phyloP scores from a whole-genome alignment of 1,140 invertebrate genomes.

The Hermetia illucens region DNA sequence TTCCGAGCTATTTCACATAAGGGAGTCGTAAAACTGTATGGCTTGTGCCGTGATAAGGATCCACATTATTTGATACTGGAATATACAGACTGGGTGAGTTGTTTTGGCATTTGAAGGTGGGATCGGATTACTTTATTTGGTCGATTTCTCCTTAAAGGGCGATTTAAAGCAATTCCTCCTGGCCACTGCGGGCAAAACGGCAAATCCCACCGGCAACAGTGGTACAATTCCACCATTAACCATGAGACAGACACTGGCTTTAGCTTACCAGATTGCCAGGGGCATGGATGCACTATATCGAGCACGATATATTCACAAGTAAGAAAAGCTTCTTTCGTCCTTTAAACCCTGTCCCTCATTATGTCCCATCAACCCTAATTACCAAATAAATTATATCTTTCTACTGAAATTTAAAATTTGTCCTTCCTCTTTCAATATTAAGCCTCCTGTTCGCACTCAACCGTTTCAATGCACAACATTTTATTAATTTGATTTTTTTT shows the following conservation, averaged over 20 bases:
- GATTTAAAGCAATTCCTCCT: constrained; percentile 87
- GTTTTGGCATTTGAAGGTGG: background rate
- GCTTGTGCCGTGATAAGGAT: constrained; percentile 67
- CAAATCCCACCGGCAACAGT: constrained; percentile 13
- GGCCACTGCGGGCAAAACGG: constrained; percentile 44
- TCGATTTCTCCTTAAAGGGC: too few relatives aligned
- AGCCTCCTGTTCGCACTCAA: too few relatives aligned
- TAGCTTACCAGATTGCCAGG: constrained; percentile 64
- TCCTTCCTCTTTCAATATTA: too few relatives aligned
- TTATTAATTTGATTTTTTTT: background rate
- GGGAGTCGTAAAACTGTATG: constrained; percentile 62
- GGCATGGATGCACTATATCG: constrained; percentile 64
- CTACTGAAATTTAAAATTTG: too few relatives aligned
- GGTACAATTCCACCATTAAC: constrained; percentile 44
- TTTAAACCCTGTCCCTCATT: too few relatives aligned
- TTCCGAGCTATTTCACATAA: constrained; percentile 66
- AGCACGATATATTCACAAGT: constrained; percentile 26
- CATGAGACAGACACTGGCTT: constrained; percentile 51
- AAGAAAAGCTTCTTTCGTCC: constrained; percentile 5
- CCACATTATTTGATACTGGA: constrained; percentile 82
- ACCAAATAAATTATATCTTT: too few relatives aligned
- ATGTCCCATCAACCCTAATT: too few relatives aligned
- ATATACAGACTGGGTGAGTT: constrained; percentile 78
- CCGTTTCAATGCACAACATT: background rate
- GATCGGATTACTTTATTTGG: too few relatives aligned